phyloP scores from a whole-genome alignment of 2,888 invertebrate species.

The Parthenolecanium corni region DNA sequence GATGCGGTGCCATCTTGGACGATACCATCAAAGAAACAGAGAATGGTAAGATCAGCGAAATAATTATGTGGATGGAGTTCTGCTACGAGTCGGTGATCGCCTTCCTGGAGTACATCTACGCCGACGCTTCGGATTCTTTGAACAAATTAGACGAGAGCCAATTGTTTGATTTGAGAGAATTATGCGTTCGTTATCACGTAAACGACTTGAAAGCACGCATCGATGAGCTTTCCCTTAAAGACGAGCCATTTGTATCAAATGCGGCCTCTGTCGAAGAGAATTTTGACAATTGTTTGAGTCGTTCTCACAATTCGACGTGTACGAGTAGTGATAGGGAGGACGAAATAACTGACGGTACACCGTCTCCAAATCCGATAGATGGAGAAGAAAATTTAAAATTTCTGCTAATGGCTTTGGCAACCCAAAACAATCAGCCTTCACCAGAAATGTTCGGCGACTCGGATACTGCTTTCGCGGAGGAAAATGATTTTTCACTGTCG shows the following conservation, averaged over 20 bases:
- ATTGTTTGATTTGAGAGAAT: conserved; percentile 32
- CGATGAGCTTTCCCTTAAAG: not conserved
- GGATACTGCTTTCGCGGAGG: not conserved
- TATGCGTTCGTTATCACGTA: conserved; percentile 4
- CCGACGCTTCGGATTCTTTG: conserved; percentile 3
- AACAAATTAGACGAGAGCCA: conserved; percentile 31
- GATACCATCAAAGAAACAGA: conserved; percentile 35
- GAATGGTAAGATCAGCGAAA: conserved; percentile 25
- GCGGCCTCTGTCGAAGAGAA: no score
- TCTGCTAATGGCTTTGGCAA: not conserved
- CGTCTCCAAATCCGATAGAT: not conserved
- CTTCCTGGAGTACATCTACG: conserved; percentile 30
- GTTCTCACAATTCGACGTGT: no score
- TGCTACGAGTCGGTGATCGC: conserved; percentile 22
- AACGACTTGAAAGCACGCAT: not conserved
- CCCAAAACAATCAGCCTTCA: not conserved
- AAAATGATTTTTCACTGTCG: not conserved
- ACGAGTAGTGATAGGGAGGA: no score
- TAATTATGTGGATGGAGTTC: conserved; percentile 32
- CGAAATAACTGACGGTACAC: no score
- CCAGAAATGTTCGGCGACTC: conserved; percentile 9
- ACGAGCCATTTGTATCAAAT: not conserved
- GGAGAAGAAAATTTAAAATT: conserved; percentile 11
- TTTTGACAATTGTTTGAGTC: no score
- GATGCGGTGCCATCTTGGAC: conserved; percentile 40